Evolutionary conservation across 2,797 vertebrate genomes (phyloP), one percentile per base, ranked within the genome.

Genomic region (Acipenser transmontanus): DNA sequence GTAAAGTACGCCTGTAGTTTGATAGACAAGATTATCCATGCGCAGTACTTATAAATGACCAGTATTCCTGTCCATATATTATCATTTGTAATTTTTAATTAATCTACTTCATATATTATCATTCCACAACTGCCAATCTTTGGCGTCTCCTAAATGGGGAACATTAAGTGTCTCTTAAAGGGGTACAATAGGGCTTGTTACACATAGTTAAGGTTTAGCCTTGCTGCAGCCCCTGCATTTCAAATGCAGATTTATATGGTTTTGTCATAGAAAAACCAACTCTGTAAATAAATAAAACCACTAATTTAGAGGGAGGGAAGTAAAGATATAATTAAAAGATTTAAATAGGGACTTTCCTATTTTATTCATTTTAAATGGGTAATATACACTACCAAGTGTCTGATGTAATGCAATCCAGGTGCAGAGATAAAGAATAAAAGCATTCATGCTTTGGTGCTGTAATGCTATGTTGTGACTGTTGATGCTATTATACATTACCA

Each of bases 311-410:
- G 52, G 52, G 52, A n/a, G 52, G 52, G 52, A 9, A n/a, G n/a
- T 6, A 54, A 54, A 54, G 52, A 9, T 54, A 54, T 54, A 54
- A 54, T 54, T 54, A 54, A 54, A 3, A 54, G 52, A 54, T 54
- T 54, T 54, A 54, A 54, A 54, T 54, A 54, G 52, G 52, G 52
- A 54, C 52, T 54, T 54, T 54, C 52, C 52, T 9, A 54, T 54
- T 54, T 54, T 54, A 9, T n/a, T 54, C 52, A 54, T 54, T 54
- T 54, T 54, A 54, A 54, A 0, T 54, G n/a, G 52, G 52, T 7
- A 54, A 54, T 54, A n/a, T 54, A 54, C n/a, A 54, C 7, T 54
- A 54, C 52, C 52, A 54, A 54, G 9, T n/a, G 7, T 9, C 52
- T 54, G 52, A 54, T 54, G 52, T 54, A 54, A 54, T 54, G 52